Conservation (phyloP, 1,140 invertebrate species). For the Rhagoletis pomonella region DNA sequence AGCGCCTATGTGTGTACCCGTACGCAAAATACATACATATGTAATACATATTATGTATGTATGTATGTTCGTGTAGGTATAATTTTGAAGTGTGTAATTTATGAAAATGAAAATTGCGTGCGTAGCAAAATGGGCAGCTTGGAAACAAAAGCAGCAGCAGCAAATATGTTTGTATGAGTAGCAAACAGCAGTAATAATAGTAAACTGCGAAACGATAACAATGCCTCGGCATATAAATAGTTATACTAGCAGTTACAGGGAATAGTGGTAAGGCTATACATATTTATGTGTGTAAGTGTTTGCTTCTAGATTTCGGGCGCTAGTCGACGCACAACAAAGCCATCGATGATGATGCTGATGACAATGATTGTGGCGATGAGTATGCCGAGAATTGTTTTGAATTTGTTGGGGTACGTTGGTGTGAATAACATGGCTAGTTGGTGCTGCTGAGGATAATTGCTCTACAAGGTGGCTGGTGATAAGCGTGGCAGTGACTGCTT, state of each 20-base stretch:
- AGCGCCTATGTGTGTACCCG: no score
- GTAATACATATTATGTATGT: no score
- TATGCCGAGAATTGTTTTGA: background rate
- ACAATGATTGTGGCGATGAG: conserved; percentile 45
- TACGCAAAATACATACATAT: background rate
- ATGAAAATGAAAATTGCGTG: conserved; percentile 23
- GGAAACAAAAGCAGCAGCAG: conserved; percentile 12
- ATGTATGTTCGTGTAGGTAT: background rate
- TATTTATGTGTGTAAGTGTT: background rate
- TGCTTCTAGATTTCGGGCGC: background rate
- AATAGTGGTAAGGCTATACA: background rate
- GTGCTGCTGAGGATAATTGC: conserved; percentile 25
- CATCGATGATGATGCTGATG: conserved; percentile 45
- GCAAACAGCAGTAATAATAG: background rate
- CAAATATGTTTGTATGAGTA: background rate
- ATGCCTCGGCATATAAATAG: background rate
- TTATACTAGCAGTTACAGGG: no score
- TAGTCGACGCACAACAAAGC: conserved; percentile 54
- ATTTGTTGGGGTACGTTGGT: conserved; percentile 1
- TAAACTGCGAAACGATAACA: conserved; percentile 28
- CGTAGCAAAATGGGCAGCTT: conserved; percentile 20
- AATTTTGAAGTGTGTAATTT: conserved; percentile 17
- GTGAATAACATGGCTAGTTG: background rate
- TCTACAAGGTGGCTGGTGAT: conserved; percentile 11
- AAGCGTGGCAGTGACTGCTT: background rate